Evolutionary conservation across 2,888 invertebrate species (phyloP).

Genomic region (Tanytarsus gracilentus): DNA sequence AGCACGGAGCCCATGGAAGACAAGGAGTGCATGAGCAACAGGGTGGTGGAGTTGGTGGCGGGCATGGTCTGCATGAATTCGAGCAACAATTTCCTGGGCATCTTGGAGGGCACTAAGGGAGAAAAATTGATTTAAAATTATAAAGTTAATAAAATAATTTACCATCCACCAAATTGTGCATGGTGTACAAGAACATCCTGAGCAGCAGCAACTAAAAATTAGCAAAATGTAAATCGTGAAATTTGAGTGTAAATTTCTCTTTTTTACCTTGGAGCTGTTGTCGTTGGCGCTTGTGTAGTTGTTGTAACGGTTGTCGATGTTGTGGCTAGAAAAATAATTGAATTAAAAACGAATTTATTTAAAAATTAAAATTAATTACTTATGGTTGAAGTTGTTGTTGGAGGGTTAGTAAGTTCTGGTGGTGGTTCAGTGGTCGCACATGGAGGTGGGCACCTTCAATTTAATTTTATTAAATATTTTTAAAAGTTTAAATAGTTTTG

Average conservation of each 20-base stretch:
- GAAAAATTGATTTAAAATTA: no score
- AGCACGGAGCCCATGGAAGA: background rate
- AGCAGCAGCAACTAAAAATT: background rate
- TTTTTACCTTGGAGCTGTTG: no score
- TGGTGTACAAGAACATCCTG: background rate
- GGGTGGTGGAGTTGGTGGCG: background rate
- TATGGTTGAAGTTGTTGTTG: background rate
- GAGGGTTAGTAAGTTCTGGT: background rate
- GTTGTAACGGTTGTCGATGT: background rate
- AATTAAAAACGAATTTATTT: background rate
- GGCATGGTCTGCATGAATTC: background rate
- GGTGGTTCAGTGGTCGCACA: background rate
- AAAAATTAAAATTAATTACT: background rate
- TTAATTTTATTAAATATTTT: background rate
- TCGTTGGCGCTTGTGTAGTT: background rate
- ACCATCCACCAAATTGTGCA: background rate
- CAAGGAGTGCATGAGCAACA: conserved; percentile 1
- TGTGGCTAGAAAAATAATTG: background rate
- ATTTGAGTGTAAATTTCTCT: no score
- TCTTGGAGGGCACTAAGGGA: conserved; percentile 1
- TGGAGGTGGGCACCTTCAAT: background rate
- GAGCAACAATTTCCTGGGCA: background rate
- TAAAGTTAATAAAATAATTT: no score
- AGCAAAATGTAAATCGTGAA: no score
- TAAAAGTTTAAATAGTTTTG: background rate